Percentiles rank a stretch among this genome's conserved stretches.
Evolutionary conservation across 2,113 vertebrate genomes (phyloP).

Genomic region (Mobula birostris): DNA sequence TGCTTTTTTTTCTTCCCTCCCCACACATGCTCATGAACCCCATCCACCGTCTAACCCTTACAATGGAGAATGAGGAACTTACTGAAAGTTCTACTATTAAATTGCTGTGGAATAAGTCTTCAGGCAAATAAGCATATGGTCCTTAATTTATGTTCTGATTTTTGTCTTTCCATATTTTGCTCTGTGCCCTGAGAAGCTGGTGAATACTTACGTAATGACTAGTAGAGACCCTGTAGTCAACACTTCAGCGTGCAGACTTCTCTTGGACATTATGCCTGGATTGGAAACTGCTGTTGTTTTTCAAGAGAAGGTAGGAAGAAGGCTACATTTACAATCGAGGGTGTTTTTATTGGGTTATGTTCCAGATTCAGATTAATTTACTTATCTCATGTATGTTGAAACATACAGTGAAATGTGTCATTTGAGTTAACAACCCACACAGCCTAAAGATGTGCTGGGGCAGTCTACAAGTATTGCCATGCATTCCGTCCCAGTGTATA

Average conservation of each 20-base stretch:
- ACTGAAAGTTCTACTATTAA: not conserved
- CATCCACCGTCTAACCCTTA: not conserved
- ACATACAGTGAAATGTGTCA: too few relatives aligned
- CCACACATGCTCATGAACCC: too few relatives aligned
- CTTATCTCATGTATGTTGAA: too few relatives aligned
- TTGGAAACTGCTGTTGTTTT: slow-evolving; percentile 95
- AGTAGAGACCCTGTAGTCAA: slow-evolving; percentile 88
- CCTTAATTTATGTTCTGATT: not conserved
- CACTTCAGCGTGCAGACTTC: slow-evolving; percentile 84
- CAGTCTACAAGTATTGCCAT: too few relatives aligned
- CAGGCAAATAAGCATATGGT: not conserved
- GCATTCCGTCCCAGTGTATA: not conserved
- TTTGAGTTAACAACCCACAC: too few relatives aligned
- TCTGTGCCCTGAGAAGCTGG: slow-evolving; percentile 59
- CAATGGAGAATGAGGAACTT: not conserved
- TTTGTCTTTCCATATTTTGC: not conserved
- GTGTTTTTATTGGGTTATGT: not conserved
- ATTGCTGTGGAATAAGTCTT: not conserved
- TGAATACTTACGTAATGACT: slow-evolving; percentile 96
- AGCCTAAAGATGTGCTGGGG: too few relatives aligned
- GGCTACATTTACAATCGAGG: not conserved
- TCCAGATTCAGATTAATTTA: too few relatives aligned
- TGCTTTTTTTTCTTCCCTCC: not conserved
- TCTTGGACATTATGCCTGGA: slow-evolving; percentile 96
- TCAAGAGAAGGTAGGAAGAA: slow-evolving; percentile 79